These are phyloP conservation scores for Eueremaeus valkanovi DNA, from an alignment of 2,888 invertebrate species.

Conservation along the genomic window DNA sequence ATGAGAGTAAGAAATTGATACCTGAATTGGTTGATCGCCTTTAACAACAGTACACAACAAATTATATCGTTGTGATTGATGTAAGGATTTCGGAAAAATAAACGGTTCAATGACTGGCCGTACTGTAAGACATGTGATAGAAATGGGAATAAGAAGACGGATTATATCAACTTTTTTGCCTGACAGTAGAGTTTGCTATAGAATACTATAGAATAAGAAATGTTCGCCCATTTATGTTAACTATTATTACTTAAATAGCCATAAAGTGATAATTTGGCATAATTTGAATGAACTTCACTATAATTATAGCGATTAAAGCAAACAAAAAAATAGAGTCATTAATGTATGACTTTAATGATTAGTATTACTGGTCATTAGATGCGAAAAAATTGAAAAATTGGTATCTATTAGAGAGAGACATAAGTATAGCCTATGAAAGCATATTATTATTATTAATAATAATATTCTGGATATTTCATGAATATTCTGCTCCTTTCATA, in stretches of 20 bases:
- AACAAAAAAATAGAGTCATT: background rate
- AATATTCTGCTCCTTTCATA: background rate
- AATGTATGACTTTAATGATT: constrained; percentile 16
- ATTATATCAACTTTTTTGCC: background rate
- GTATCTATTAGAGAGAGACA: constrained; percentile 4
- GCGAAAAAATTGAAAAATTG: background rate
- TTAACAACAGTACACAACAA: constrained; percentile 53
- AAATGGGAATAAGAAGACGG: background rate
- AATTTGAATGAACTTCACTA: background rate
- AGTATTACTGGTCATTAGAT: background rate
- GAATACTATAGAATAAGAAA: too few relatives aligned
- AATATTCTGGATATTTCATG: background rate
- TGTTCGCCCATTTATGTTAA: too few relatives aligned
- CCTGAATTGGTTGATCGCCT: constrained; percentile 50
- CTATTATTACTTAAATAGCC: too few relatives aligned
- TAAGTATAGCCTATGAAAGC: constrained; percentile 1
- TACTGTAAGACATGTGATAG: constrained; percentile 54
- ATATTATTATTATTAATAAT: background rate
- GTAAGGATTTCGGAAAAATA: constrained; percentile 52
- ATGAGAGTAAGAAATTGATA: constrained; percentile 14
- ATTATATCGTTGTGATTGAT: constrained; percentile 53
- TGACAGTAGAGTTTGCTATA: too few relatives aligned
- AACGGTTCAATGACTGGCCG: constrained; percentile 66
- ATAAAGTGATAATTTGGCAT: too few relatives aligned
- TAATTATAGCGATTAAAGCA: constrained; percentile 30